Base-by-base conservation (phyloP, 1,140 invertebrate species). In the Homalodisca vitripennis region DNA sequence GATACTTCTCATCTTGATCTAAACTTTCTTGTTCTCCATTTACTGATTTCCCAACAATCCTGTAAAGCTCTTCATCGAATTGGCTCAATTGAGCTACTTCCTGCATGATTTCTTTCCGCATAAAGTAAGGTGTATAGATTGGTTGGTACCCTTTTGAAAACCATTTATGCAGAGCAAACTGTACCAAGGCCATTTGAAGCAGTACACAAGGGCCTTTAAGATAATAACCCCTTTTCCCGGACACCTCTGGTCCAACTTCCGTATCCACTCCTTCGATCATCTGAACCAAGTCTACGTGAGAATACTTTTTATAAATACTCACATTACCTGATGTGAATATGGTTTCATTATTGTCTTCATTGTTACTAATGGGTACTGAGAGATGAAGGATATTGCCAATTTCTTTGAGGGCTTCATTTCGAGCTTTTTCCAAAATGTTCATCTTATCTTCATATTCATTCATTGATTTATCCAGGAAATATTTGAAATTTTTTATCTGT, bases 41-140 rank as follows among this genome's bases (percentile, higher is more conserved):
- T 71, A 91, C 93, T 13, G 94, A 90, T 82, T 99, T 99, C 26
- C 96, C 95, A 31, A 96, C 13, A 65, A 98, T 96, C 83, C 99
- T 99, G 79, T 99, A 99, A 0, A 99, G 82, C 83, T 99, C 98
- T 75, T 99, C 98, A 80, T 99, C 98, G 82, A 99, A 99, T 81
- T 99, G 98, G 27, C 94, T 97, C 3, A 99, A 83, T 79, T 99
- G 98, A 0, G 98, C 98, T 6, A 99, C 98, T 86, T 99, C 96
- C 82, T 97, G 93, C 96, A 98, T 98, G 0, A 96, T 89, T 77
- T 99, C 96, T 83, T 99, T 99, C 22, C 90, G 87, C 97, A 99
- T 99, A 78, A 99, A 99, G 80, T 98, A 99, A 6, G 98, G 98
- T 3, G 97, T 98, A 75, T 98, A 98, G 0, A 99, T 80, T 1